Evolutionary conservation across 2,888 invertebrate genomes (phyloP).

Genomic region (Coelogynopora nodosa): DNA sequence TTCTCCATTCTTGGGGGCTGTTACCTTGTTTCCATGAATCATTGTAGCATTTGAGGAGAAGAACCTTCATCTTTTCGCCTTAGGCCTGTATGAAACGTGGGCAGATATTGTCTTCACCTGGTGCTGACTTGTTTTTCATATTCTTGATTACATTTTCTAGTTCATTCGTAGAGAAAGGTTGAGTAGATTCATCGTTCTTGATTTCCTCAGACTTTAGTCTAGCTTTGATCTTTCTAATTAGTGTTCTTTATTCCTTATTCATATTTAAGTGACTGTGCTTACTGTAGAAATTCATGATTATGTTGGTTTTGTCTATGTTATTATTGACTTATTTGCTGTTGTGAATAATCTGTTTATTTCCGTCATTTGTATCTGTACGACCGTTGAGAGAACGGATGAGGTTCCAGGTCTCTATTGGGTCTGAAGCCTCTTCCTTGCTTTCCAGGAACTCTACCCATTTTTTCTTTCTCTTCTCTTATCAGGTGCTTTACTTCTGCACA

Average conservation of each 20-base stretch:
- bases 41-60: not conserved
- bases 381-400: not conserved
- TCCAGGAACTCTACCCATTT: conserved; percentile 5
- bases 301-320: not conserved
- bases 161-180: not conserved
- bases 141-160: not conserved
- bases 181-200: not conserved
- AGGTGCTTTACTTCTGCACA: not conserved
- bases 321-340: not conserved
- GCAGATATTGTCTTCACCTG: not conserved
- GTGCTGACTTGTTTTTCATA: not conserved
- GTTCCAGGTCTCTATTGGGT: not conserved
- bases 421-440: not conserved
- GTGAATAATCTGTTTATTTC: not conserved
- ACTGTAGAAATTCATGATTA: not conserved
- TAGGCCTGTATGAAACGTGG: not conserved
- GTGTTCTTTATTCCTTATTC: not conserved
- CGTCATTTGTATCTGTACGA: not conserved
- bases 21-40: not conserved
- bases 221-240: not conserved
- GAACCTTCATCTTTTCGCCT: not conserved
- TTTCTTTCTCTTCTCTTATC: conserved; percentile 2
- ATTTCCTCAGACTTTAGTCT: no score
- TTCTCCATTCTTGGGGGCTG: not conserved
- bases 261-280: not conserved